A percentile compares a stretch with the other conserved stretches of the same genome.
Conservation (phyloP, 2,888 invertebrate species). For the Drosophila dives region DNA sequence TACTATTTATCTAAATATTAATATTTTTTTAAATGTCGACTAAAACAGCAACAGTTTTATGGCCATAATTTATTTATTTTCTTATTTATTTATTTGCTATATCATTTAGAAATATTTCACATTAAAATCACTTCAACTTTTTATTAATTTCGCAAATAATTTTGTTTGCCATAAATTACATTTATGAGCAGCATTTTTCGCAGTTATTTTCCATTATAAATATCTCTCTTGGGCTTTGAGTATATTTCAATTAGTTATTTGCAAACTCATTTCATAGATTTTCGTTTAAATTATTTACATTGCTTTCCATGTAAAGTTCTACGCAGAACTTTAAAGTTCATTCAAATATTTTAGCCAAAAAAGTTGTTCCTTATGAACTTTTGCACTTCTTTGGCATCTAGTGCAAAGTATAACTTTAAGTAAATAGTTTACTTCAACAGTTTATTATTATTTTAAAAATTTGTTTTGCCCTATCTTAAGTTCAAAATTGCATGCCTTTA, state of each 20-base stretch:
- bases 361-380: constrained; percentile 26
- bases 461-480: neutral
- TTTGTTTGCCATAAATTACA: neutral
- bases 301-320: constrained; percentile 1
- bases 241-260: neutral
- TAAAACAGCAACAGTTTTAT: too few species aligned
- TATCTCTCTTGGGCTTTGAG: neutral
- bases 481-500: neutral
- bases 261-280: constrained; percentile 15
- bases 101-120: neutral
- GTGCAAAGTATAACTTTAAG: constrained; percentile 31
- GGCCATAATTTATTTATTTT: neutral
- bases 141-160: neutral
- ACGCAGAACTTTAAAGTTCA: constrained; percentile 21
- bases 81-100: neutral
- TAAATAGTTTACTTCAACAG: constrained; percentile 15
- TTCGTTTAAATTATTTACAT: constrained; percentile 21
- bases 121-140: neutral
- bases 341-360: neutral
- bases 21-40: neutral
- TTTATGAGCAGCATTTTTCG: neutral
- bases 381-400: constrained; percentile 3
- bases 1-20: too few species aligned
- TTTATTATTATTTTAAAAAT: neutral
- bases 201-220: neutral